Evolutionary conservation across 2,888 invertebrate species (phyloP), one percentile per base, ranked within the genome.

Genomic region (Campoletis raptor): DNA sequence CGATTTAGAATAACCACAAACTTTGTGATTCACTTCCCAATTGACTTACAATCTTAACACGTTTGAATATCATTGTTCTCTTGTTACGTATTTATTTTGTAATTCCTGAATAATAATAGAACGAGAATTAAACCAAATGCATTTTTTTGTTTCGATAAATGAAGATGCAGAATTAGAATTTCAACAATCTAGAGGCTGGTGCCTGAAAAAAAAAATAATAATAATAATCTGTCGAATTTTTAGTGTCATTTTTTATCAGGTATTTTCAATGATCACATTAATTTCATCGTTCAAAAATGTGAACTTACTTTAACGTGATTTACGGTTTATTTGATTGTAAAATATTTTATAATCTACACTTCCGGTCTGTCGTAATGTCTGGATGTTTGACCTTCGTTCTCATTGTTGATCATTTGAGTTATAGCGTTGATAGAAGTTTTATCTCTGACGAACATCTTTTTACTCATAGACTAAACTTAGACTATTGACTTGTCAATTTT

Each of bases 1-100:
- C 73, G 76, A 76, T 85, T 61, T 69, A 40, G 30, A 37, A 73
- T 81, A 52, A 52, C 54, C 40, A 61, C 72, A 18, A 42, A 40
- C 52, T 69, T 80, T 61, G 57, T 80, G 80, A 80, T 61, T 57
- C 61, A 70, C 45, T 70, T 70, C 40, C 36, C 80, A 45, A 72
- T 80, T 24, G 18, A 61, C 21, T 72, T 24, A 30, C 57, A 70
- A 79, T 72, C 36, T 45, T 30, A 36, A 72, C 57, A 61, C 40
- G 36, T 61, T 18, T 36, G 8, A 18, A 52, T 76, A 69, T 69
- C n/a, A 40, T 69, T 57, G 21, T 77, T 54, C 45, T 24, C 21
- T 72, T 40, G 83, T 80, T 84, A 64, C 37, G 36, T n/a, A 61
- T 40, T 18, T 5, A 10, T 78, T 76, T 64, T n/a, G 24, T 21